These are phyloP conservation scores for Erpobdella octoculata DNA, from an alignment of 2,888 invertebrate genomes.

Conservation along the genomic window DNA sequence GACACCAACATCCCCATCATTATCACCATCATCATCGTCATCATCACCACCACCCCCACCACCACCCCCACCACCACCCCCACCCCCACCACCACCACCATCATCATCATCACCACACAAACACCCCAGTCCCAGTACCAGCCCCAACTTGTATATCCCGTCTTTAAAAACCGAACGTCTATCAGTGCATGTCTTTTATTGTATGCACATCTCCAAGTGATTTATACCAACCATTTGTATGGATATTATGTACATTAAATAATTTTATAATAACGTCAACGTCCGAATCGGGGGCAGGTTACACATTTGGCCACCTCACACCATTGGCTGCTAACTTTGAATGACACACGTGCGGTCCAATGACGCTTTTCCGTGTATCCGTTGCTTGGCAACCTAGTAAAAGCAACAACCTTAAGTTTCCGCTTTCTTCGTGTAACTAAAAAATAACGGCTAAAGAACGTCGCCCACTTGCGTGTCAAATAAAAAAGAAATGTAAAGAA, in stretches of 20 bases:
- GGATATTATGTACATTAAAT: conserved; percentile 10
- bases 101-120: too few relatives aligned
- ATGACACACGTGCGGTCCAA: neutral
- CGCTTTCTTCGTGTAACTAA: conserved; percentile 13
- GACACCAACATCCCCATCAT: too few relatives aligned
- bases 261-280: conserved; percentile 1
- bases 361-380: neutral
- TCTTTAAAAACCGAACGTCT: too few relatives aligned
- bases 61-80: too few relatives aligned
- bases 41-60: too few relatives aligned
- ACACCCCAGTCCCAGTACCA: too few relatives aligned
- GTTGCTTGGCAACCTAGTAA: neutral
- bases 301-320: neutral
- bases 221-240: neutral
- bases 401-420: neutral
- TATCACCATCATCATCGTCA: too few relatives aligned
- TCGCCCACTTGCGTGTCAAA: too few relatives aligned
- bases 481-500: too few relatives aligned
- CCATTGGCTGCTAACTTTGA: neutral
- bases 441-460: neutral
- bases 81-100: too few relatives aligned
- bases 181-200: neutral
- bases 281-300: conserved; percentile 7
- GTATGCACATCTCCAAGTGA: conserved; percentile 1
- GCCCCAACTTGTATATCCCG: too few relatives aligned